Evolutionary conservation across 2,888 invertebrate species (phyloP), one percentile per base, ranked within the genome.

Genomic region (Palloptera scutellata): DNA sequence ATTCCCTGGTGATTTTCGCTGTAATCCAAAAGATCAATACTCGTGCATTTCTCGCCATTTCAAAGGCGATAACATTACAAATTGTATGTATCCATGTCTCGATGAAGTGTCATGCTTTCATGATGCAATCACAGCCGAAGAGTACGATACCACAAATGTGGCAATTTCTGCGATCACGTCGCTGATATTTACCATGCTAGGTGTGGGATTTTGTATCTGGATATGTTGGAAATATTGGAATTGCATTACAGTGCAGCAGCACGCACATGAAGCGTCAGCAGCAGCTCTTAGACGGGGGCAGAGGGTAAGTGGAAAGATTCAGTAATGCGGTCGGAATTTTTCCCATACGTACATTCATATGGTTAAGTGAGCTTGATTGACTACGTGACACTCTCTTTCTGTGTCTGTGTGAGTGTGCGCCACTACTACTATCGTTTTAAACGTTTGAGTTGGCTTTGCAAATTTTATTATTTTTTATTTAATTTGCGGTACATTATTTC

Each of bases 191-290:
- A 84, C 84, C 20, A 83, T 84, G 84, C 69, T 82, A 15, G 84
- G 83, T 10, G 84, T 84, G 15, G 83, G 83, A 0, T 80, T 82
- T 43, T 83, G 83, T 63, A 75, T 84, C 12, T 84, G 83, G 83
- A 75, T 83, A 42, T 84, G 84, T 66, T 84, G 84, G 84, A 84
- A 84, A 66, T 84, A 84, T 67, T 84, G 82, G 83, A 81, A 82
- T 70, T 84, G 83, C 62, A 81, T 83, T 10, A 83, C 84, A 8
- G 78, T 83, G 20, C 84, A 84, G 60, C 83, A 83, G 67, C 81
- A 78, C 53, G 82, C 83, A 0, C 81, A 81, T 58, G 83, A 83
- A 71, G 83, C 83, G 12, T 82, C 83, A 1, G 81, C 79, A 9
- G 76, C 78, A 13, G 71, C 73, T 10, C 69, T 71, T 70, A 80